Evolutionary conservation across 2,113 vertebrate genomes (phyloP).

Genomic region (Melanerpes formicivorus): DNA sequence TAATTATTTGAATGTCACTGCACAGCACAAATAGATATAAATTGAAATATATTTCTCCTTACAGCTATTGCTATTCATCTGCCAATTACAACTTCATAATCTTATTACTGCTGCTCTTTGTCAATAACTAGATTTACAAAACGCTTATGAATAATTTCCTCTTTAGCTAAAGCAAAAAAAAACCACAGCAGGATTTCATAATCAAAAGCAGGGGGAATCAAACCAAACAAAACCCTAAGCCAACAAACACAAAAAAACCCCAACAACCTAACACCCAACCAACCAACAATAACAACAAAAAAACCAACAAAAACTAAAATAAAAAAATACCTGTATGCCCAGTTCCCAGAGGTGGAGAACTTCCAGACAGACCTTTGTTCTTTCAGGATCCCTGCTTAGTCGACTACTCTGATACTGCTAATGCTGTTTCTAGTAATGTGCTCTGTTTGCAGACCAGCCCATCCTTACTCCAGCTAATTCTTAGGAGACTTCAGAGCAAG

Average conservation of each 20-base stretch:
- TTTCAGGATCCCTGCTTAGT: neutral
- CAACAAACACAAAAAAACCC: too few relatives aligned
- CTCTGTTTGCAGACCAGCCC: neutral
- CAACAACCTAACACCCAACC: too few relatives aligned
- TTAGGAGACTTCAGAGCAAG: neutral
- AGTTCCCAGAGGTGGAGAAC: neutral
- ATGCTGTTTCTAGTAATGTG: neutral
- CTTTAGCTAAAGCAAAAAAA: neutral
- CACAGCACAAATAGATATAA: conserved; percentile 18
- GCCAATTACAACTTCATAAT: neutral
- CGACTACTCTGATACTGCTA: neutral
- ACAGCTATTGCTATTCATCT: neutral
- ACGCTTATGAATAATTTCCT: conserved; percentile 1
- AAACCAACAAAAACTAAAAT: too few relatives aligned
- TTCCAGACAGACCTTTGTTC: neutral
- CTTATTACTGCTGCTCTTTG: neutral
- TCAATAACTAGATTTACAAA: neutral
- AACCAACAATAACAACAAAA: too few relatives aligned
- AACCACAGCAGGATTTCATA: neutral
- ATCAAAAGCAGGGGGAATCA: neutral
- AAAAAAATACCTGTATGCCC: neutral
- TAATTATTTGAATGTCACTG: conserved; percentile 17
- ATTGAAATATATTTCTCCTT: conserved; percentile 7
- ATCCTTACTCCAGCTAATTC: neutral
- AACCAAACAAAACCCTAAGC: too few relatives aligned